Evolutionary conservation across 2,888 invertebrate genomes (phyloP).

Genomic region (Eupelmus urozonus): DNA sequence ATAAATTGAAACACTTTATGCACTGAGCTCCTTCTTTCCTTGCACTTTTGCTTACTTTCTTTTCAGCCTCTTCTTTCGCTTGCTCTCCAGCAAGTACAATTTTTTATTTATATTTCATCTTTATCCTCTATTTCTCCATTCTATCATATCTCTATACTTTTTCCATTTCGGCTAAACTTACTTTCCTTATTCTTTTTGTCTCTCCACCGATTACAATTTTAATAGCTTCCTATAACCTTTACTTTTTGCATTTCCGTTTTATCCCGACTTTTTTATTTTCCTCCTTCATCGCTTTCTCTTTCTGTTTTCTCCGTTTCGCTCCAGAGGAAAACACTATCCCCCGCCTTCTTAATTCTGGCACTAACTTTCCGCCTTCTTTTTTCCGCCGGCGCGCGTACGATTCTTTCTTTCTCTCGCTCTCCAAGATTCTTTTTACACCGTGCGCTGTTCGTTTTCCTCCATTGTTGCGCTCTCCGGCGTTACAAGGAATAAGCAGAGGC

Average conservation of each 20-base stretch:
- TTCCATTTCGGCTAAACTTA: too few species aligned
- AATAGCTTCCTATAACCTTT: too few species aligned
- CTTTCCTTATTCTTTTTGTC: too few species aligned
- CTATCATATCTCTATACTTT: too few species aligned
- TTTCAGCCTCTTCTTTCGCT: neutral
- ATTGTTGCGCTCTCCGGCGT: neutral
- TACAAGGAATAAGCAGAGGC: neutral
- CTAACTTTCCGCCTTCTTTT: neutral
- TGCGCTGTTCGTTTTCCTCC: constrained; percentile 6
- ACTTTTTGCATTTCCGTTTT: too few species aligned
- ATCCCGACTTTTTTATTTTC: too few species aligned
- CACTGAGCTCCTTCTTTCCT: neutral
- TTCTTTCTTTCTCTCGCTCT: neutral
- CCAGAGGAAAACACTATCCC: neutral
- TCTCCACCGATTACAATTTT: too few species aligned
- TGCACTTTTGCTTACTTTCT: neutral
- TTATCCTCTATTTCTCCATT: too few species aligned
- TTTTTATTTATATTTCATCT: too few species aligned
- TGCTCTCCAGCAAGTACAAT: too few species aligned
- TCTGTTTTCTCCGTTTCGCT: neutral
- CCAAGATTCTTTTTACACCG: too few species aligned
- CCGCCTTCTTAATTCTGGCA: neutral
- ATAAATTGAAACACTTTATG: constrained; percentile 63
- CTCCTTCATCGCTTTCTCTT: neutral
- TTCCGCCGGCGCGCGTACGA: neutral